Evolutionary conservation across 2,797 vertebrate species (phyloP), one percentile per base, ranked within the genome.

Genomic region (Semaprochilodus insignis): DNA sequence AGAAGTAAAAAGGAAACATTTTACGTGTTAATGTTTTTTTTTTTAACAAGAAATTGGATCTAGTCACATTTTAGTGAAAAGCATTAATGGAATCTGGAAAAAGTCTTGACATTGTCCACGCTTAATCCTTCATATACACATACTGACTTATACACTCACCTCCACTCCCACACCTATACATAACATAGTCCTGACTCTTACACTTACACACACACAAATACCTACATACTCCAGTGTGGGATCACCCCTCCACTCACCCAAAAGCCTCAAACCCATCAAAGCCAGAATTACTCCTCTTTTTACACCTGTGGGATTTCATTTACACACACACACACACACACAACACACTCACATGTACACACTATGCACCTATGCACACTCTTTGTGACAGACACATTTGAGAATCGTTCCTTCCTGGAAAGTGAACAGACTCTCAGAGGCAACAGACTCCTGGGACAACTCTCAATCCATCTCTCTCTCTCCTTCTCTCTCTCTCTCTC

Each of bases 401-500:
- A 76, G 80, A 62, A 70, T 57, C 54, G 0, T 77, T 71, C 71
- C 44, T 63, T 54, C 25, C 74, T 65, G 66, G 52, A 81, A 81
- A 66, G 60, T 57, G 31, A 57, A n/a, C 19, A 36, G 25, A 34
- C 36, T 82, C 74, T 71, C 81, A 15, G 1, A 67, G 73, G 55
- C 48, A 16, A 65, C 36, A 71, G 75, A 62, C 74, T 60, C 44
- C 65, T 40, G 15, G 63, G 69, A 65, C 31, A 60, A 51, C 51
- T 55, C 65, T 69, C 63, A 34, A 11, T 31, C 63, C 16, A 19
- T 65, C 40, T 51, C 75, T 27, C 16, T 77, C 59, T 77, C 59
- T 51, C 23, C n/a, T n/a, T 63, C 60, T 27, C 31, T 86, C 85
- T 85, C 51, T 72, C 23, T 63, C 60, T 27, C 65, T 86, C 85